These are phyloP conservation scores for Scytalopus superciliaris DNA, from an alignment of 2,113 vertebrate genomes.

Conservation along the genomic window DNA sequence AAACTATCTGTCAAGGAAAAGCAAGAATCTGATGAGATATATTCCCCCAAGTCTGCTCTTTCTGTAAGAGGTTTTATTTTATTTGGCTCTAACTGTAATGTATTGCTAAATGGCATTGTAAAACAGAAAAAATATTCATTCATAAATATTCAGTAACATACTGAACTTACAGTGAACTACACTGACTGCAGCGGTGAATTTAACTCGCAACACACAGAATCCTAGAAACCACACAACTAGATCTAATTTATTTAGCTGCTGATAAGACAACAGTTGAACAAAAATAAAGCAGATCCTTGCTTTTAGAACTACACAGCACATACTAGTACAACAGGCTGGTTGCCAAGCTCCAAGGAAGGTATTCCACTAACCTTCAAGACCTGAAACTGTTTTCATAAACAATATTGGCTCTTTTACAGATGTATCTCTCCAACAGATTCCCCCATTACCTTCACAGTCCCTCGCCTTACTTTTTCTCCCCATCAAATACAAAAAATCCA, in stretches of 20 bases:
- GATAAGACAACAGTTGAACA: not conserved
- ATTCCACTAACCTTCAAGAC: not conserved
- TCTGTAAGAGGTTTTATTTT: slow-evolving; percentile 51
- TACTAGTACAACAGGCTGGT: not conserved
- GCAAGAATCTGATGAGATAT: slow-evolving; percentile 1
- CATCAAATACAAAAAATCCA: not conserved
- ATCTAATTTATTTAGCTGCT: not conserved
- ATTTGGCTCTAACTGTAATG: slow-evolving; percentile 39
- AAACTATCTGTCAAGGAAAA: slow-evolving; percentile 41
- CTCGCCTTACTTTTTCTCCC: not conserved
- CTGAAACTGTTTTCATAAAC: not conserved
- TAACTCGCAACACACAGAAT: slow-evolving; percentile 35
- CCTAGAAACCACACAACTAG: not conserved
- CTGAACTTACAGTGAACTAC: slow-evolving; percentile 59
- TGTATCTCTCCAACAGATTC: not conserved
- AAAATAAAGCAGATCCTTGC: not conserved
- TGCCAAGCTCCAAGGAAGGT: not conserved
- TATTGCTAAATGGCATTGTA: slow-evolving; percentile 54
- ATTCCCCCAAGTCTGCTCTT: slow-evolving; percentile 7
- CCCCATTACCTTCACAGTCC: not conserved
- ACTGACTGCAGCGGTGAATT: slow-evolving; percentile 12
- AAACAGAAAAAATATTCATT: slow-evolving; percentile 56
- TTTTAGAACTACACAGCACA: not conserved
- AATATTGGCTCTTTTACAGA: not conserved
- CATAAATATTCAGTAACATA: slow-evolving; percentile 66